Conservation (phyloP, 2,113 vertebrate species). For the Chlorocebus sabaeus region DNA sequence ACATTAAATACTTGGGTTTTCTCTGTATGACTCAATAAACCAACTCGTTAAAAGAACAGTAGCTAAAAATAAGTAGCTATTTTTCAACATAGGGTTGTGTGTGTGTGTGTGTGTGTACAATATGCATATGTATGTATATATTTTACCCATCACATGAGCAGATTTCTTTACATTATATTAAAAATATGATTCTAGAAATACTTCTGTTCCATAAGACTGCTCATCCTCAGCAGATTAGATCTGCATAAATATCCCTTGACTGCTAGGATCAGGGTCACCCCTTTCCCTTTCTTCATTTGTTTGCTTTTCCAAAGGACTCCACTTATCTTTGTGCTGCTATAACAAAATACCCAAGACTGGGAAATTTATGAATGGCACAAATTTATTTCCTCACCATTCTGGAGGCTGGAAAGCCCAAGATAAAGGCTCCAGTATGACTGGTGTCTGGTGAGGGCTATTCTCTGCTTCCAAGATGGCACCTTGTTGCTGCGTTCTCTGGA, state of each 20-base stretch:
- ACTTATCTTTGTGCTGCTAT: background rate
- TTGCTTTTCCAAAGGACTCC: background rate
- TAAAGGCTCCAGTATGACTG: background rate
- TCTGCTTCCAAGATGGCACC: background rate
- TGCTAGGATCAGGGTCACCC: background rate
- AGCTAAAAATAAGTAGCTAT: slow-evolving; percentile 28
- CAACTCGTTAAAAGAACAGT: slow-evolving; percentile 45
- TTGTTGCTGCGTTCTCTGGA: background rate
- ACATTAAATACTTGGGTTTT: background rate
- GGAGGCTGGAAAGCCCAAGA: background rate
- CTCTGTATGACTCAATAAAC: slow-evolving; percentile 9
- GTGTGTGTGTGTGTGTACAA: background rate
- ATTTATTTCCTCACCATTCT: background rate
- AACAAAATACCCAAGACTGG: background rate
- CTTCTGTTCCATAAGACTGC: background rate
- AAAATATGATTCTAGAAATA: slow-evolving; percentile 42
- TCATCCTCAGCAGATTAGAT: background rate
- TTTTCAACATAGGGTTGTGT: background rate
- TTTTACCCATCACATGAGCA: background rate
- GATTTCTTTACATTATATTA: slow-evolving; percentile 25
- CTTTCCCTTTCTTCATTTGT: background rate
- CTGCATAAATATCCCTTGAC: background rate
- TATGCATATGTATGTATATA: background rate
- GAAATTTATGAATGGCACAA: background rate
- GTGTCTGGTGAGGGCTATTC: background rate